Conservation (phyloP, 2,888 invertebrate genomes). For the Eumacrocentrus americanus region DNA sequence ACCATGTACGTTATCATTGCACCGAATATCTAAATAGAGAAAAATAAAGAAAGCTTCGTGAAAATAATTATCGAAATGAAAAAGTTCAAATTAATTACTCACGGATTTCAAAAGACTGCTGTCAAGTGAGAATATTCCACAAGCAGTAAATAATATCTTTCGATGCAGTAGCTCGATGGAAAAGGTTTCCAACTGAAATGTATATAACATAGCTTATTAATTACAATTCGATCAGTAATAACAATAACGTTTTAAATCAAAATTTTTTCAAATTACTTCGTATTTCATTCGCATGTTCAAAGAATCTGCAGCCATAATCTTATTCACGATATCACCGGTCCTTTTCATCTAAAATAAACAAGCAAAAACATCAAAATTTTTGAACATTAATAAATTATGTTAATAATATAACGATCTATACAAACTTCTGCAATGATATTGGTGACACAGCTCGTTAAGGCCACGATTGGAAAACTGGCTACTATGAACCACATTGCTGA, state of each 20-base stretch:
- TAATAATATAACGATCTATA: not conserved
- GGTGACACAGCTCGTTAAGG: not conserved
- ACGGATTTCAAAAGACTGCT: not conserved
- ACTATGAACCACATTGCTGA: not conserved
- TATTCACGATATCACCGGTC: not conserved
- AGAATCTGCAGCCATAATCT: not conserved
- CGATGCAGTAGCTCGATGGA: slow-evolving; percentile 1
- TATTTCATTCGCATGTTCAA: not conserved
- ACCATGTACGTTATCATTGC: not conserved
- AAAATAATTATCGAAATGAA: not conserved
- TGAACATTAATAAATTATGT: too few relatives aligned
- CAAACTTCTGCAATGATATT: not conserved
- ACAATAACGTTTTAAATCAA: not conserved
- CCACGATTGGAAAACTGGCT: not conserved
- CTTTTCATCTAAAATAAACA: not conserved
- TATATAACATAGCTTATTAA: too few relatives aligned
- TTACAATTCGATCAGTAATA: too few relatives aligned
- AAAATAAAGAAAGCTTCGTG: too few relatives aligned
- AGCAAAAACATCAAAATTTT: too few relatives aligned
- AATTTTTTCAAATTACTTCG: not conserved
- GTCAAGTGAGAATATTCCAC: not conserved
- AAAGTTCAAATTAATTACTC: not conserved
- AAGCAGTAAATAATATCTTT: not conserved
- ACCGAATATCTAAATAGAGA: not conserved
- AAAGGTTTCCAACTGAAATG: slow-evolving; percentile 1